These are phyloP conservation scores for Microcebus murinus DNA, from an alignment of 2,113 vertebrate species.

Conservation along the genomic window DNA sequence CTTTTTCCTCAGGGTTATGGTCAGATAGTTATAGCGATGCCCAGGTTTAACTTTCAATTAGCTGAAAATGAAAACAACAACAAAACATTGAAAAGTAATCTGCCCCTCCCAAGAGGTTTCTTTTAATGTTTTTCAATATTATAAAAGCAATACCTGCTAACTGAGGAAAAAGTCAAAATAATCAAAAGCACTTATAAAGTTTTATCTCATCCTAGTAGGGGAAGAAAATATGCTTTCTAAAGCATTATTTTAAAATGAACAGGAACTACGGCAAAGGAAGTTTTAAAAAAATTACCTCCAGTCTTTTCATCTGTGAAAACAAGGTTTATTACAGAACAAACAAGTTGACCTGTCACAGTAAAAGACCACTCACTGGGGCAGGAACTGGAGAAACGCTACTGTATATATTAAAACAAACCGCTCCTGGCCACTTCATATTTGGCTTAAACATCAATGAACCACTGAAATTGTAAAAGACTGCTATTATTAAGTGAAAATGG, in stretches of 20 bases:
- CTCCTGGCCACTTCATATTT: background rate
- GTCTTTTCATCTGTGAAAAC: constrained; percentile 61
- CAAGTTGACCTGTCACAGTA: background rate
- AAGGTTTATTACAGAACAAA: constrained; percentile 28
- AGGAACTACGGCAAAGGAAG: constrained; percentile 47
- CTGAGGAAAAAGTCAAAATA: constrained; percentile 7
- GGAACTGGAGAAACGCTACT: background rate
- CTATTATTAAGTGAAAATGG: constrained; percentile 28
- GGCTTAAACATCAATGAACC: constrained; percentile 29
- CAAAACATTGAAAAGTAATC: background rate
- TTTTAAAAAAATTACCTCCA: background rate
- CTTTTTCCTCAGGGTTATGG: constrained; percentile 27
- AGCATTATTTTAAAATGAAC: constrained; percentile 61
- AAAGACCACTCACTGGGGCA: background rate
- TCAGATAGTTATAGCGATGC: background rate
- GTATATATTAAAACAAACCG: background rate
- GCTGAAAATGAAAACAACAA: constrained; percentile 8
- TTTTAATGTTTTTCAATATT: constrained; percentile 40
- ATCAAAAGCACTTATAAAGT: background rate
- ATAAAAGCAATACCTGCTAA: constrained; percentile 15
- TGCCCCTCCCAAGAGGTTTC: background rate
- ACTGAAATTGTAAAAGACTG: constrained; percentile 37
- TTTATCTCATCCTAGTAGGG: background rate
- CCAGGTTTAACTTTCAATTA: constrained; percentile 28
- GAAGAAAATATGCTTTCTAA: constrained; percentile 46